Evolutionary conservation across 2,888 invertebrate species (phyloP), one percentile per base, ranked within the genome.

Genomic region (Schizotus pectinicornis): DNA sequence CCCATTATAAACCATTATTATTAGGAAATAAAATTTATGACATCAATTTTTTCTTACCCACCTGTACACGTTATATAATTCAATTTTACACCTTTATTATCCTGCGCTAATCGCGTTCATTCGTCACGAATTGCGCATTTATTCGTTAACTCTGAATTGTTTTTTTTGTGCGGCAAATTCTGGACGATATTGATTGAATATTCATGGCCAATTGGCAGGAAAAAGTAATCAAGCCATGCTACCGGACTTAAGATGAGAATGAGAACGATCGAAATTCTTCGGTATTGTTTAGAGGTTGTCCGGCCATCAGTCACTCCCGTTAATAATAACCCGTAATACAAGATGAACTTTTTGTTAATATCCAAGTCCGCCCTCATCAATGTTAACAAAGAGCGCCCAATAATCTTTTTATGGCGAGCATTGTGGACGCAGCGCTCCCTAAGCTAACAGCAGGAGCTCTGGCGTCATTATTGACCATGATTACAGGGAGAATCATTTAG

Each of bases 291-390:
- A 42, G 52, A 61, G 31, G 33, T 45, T 42, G 59, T 51, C 51
- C 52, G 41, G 45, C 52, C 52, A 50, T 65, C 65, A 69, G 69
- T 67, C 70, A 68, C 65, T 45, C 60, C 64, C 38, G 51, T 70
- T 71, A 73, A 73, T 71, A 71, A 72, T 67, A 69, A 68, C 69
- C 62, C 67, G 68, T 70, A 69, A 70, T 71, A 69, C 65, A 67
- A 64, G 61, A 58, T 56, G 64, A 65, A 63, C 67, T 69, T 68
- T 67, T 72, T 71, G 70, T 74, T 73, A 72, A 72, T 73, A 69
- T 70, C 62, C 64, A 64, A 67, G 70, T 70, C 71, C 74, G 72
- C 74, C 73, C 72, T 74, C 74, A 74, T 74, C 74, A 74, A 64
- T 63, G 67, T 58, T 68, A 71, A 74, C 74, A 74, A 74, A 73